These are phyloP conservation scores for Sarcophilus harrisii DNA, from an alignment of 2,797 vertebrate genomes.

Conservation along the genomic window DNA sequence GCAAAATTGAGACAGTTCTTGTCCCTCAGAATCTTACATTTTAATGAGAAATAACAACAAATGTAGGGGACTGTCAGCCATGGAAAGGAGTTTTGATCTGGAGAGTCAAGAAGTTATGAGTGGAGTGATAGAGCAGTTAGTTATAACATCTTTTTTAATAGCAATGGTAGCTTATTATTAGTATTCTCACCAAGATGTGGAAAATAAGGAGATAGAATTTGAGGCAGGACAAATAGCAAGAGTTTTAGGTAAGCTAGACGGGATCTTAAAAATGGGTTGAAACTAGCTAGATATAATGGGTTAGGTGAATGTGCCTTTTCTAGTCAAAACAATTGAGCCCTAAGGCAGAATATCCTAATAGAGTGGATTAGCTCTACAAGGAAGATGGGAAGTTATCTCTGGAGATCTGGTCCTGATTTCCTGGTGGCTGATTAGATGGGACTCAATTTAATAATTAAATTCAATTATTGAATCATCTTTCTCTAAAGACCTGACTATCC, in stretches of 20 bases:
- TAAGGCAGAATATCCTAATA: not conserved
- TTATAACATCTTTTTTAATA: not conserved
- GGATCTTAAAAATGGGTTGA: not conserved
- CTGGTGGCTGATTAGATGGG: not conserved
- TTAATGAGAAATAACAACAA: not conserved
- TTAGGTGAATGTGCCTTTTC: not conserved
- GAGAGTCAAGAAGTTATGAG: not conserved
- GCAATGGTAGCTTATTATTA: not conserved
- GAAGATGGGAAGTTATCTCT: not conserved
- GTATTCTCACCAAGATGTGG: not conserved
- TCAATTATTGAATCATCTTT: not conserved
- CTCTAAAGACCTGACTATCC: not conserved
- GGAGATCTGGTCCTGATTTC: not conserved
- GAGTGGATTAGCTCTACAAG: not conserved
- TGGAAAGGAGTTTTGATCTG: not conserved
- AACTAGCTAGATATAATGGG: not conserved
- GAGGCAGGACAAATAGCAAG: not conserved
- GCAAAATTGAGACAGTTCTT: not conserved
- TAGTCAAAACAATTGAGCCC: not conserved
- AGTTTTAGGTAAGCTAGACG: not conserved
- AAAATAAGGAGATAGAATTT: not conserved
- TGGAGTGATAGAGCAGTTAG: not conserved
- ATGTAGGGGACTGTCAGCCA: not conserved
- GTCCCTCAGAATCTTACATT: not conserved
- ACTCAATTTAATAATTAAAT: not conserved